phyloP scores from a whole-genome alignment of 2,888 invertebrate genomes.

The Tipula vernalis region DNA sequence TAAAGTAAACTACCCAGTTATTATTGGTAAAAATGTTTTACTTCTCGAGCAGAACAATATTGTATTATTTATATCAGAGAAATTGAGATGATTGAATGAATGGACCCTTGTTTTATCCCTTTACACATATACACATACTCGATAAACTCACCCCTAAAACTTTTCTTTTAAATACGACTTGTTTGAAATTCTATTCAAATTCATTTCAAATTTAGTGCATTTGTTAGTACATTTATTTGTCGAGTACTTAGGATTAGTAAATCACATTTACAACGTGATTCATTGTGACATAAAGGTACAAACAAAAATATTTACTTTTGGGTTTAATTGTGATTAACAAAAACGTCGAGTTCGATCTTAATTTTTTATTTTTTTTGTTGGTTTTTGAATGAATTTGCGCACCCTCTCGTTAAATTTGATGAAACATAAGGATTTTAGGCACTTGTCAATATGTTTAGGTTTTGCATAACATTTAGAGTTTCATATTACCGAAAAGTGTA shows the following conservation, averaged over 20 bases:
- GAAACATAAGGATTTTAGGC: background rate
- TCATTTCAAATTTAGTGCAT: background rate
- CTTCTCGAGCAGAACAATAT: background rate
- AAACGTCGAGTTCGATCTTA: background rate
- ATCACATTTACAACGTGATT: background rate
- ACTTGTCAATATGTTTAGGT: conserved; percentile 4
- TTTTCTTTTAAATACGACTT: background rate
- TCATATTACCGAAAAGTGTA: background rate
- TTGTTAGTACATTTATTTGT: background rate
- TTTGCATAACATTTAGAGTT: background rate
- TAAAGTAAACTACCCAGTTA: background rate
- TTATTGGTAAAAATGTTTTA: background rate
- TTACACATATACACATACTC: background rate
- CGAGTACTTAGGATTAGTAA: background rate
- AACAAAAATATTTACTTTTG: background rate
- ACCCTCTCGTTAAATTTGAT: background rate
- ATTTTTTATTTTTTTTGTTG: background rate
- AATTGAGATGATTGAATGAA: conserved; percentile 4
- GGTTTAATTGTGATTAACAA: background rate
- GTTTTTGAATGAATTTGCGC: background rate
- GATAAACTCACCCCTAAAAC: background rate
- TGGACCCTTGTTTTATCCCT: background rate
- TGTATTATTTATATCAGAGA: background rate
- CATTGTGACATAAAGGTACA: background rate
- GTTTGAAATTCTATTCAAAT: background rate